phyloP scores from a whole-genome alignment of 30 jellyfish, hydroid and myxozoan genomes.

The Hydra vulgaris region DNA sequence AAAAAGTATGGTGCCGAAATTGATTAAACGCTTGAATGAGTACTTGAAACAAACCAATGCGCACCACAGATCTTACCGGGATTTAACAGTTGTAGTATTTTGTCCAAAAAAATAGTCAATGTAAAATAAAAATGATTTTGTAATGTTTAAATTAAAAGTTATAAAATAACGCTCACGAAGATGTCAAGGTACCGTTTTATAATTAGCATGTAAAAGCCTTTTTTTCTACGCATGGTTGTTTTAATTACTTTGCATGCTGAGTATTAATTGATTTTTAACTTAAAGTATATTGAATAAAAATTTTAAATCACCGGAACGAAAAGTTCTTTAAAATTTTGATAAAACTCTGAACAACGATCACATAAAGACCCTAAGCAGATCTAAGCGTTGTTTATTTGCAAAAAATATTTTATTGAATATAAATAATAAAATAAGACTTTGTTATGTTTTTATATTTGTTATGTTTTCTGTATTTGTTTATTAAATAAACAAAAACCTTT shows the following conservation, averaged over 20 bases:
- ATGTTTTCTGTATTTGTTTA: too few relatives aligned
- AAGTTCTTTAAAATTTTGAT: too few relatives aligned
- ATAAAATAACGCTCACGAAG: not conserved
- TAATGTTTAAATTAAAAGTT: not conserved
- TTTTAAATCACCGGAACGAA: too few relatives aligned
- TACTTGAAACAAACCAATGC: not conserved
- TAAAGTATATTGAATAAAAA: too few relatives aligned
- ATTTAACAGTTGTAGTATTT: not conserved
- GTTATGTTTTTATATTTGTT: too few relatives aligned
- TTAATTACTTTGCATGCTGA: not conserved
- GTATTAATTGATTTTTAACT: not conserved
- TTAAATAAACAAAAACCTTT: too few relatives aligned
- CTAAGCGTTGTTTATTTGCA: too few relatives aligned
- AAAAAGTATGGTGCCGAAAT: not conserved
- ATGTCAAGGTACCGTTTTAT: not conserved
- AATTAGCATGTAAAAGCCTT: not conserved
- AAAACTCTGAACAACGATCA: too few relatives aligned
- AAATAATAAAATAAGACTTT: too few relatives aligned
- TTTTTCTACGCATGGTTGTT: not conserved
- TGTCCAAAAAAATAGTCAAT: not conserved
- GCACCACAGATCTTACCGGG: not conserved
- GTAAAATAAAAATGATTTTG: too few relatives aligned
- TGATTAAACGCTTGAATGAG: not conserved
- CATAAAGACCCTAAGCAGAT: too few relatives aligned
- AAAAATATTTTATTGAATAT: too few relatives aligned